Percentiles rank a stretch among this genome's conserved stretches.
Conservation (phyloP, 1,140 invertebrate genomes). For the Leptopilina boulardi region DNA sequence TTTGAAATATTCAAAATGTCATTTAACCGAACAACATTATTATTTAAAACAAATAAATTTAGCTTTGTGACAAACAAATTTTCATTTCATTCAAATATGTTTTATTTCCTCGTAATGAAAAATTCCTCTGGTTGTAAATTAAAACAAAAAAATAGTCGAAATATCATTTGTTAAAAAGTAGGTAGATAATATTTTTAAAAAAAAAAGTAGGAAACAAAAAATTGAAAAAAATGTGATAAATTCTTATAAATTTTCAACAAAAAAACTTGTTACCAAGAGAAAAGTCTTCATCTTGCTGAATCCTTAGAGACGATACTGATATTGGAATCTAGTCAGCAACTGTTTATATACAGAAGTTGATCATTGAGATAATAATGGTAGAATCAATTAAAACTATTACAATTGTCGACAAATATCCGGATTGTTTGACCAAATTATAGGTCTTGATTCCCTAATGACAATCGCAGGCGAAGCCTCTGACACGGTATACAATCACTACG, state of each 20-base stretch:
- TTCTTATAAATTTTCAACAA: constrained; percentile 23
- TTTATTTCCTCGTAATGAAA: too few species aligned
- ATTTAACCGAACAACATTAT: too few species aligned
- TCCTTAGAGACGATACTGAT: constrained; percentile 52
- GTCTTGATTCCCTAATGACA: constrained; percentile 62
- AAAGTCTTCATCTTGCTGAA: constrained; percentile 64
- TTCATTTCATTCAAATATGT: too few species aligned
- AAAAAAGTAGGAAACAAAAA: not conserved
- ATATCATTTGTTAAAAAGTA: too few species aligned
- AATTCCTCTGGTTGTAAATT: too few species aligned
- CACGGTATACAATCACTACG: constrained; percentile 55
- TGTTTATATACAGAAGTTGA: constrained; percentile 66
- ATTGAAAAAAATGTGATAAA: not conserved
- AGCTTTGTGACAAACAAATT: too few species aligned
- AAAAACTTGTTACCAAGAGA: constrained; percentile 57
- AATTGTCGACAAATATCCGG: constrained; percentile 48
- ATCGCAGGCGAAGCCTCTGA: constrained; percentile 54
- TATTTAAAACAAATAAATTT: too few species aligned
- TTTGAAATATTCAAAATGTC: not conserved
- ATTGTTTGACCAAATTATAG: constrained; percentile 63
- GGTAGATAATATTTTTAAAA: too few species aligned
- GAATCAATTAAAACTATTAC: constrained; percentile 69
- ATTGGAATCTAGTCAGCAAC: constrained; percentile 36
- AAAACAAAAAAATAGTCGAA: too few species aligned
- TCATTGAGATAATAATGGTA: constrained; percentile 49